phyloP scores from a whole-genome alignment of 2,113 vertebrate species.

The Odontesthes bonariensis region DNA sequence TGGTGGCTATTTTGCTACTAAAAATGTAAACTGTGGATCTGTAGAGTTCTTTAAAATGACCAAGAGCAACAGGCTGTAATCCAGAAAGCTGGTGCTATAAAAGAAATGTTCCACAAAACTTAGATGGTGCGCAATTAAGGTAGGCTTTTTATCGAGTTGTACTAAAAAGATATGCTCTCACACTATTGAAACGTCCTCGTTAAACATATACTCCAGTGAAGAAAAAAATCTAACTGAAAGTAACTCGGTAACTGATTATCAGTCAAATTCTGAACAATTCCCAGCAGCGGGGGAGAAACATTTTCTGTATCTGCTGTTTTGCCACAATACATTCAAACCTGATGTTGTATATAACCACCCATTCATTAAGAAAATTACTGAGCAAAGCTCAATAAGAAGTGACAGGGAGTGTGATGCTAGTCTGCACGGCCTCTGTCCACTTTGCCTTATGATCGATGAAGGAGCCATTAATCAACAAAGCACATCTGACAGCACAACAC shows the following conservation, averaged over 20 bases:
- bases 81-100: neutral
- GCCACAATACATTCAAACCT: conserved; percentile 17
- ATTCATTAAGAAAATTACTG: conserved; percentile 66
- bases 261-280: conserved; percentile 31
- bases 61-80: neutral
- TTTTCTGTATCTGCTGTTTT: conserved; percentile 10
- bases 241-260: conserved; percentile 36
- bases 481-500: conserved; percentile 60
- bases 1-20: neutral
- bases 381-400: conserved; percentile 63
- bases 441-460: conserved; percentile 62
- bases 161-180: conserved; percentile 32
- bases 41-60: neutral
- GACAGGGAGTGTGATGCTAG: conserved; percentile 49
- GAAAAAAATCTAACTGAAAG: conserved; percentile 25
- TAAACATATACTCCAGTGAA: conserved; percentile 18
- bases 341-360: conserved; percentile 51
- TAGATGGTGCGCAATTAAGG: neutral
- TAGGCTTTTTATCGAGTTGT: conserved; percentile 19
- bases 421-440: conserved; percentile 43
- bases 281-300: conserved; percentile 17
- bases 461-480: conserved; percentile 75
- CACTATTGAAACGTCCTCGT: conserved; percentile 37
- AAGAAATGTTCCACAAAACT: neutral
- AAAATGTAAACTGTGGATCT: neutral